phyloP scores from a whole-genome alignment of 1,140 invertebrate species.

The Olivierus martensii region DNA sequence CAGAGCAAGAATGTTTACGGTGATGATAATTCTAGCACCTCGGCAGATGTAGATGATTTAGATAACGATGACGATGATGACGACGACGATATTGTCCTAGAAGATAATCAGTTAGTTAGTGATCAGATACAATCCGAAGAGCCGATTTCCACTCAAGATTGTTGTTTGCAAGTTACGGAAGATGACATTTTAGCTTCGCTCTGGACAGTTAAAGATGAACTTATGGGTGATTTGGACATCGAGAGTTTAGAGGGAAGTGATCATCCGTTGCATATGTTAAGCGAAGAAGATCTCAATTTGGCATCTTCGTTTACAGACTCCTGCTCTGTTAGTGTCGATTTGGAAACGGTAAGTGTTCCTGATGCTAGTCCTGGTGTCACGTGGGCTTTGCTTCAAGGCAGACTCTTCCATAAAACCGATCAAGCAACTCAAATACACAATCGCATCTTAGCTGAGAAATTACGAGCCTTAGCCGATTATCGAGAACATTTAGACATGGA shows the following conservation, averaged over 20 bases:
- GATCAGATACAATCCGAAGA: neutral
- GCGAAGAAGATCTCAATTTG: constrained; percentile 75
- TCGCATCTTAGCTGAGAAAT: no score
- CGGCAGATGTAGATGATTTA: neutral
- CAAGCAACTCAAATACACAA: neutral
- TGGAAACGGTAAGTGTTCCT: constrained; percentile 11
- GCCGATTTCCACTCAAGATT: neutral
- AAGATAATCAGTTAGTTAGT: no score
- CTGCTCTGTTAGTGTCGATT: constrained; percentile 2
- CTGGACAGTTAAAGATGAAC: constrained; percentile 2
- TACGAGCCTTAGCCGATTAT: neutral
- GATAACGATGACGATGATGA: neutral
- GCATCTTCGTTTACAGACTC: constrained; percentile 58
- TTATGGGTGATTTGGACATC: constrained; percentile 5
- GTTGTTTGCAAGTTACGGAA: constrained; percentile 52
- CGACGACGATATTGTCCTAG: neutral
- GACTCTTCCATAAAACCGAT: neutral
- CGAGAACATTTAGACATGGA: neutral
- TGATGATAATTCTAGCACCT: neutral
- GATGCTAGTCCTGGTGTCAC: constrained; percentile 8
- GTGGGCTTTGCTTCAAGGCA: neutral
- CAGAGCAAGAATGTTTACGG: neutral
- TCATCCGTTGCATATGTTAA: constrained; percentile 70
- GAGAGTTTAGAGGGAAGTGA: constrained; percentile 32
- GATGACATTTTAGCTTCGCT: constrained; percentile 50